Evolutionary conservation across 2,888 invertebrate genomes (phyloP).

Genomic region (Drosophila trichaetosa): DNA sequence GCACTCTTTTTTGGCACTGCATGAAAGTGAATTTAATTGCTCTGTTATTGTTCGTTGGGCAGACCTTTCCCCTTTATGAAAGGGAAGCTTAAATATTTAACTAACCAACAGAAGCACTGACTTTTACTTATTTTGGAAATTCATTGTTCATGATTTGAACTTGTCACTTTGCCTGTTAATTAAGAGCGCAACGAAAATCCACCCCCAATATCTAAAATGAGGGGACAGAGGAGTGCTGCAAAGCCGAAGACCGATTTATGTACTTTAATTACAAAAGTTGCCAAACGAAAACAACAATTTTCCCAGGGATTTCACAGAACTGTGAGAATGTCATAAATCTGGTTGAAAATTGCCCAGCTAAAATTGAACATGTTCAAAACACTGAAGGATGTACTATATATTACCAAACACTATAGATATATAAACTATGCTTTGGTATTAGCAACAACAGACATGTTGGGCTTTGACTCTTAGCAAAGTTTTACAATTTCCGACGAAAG

Average conservation of each 20-base stretch:
- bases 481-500: constrained; percentile 46
- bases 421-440: neutral
- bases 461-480: constrained; percentile 36
- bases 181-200: constrained; percentile 24
- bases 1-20: constrained; percentile 28
- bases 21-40: constrained; percentile 43
- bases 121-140: constrained; percentile 44
- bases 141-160: constrained; percentile 41
- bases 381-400: neutral
- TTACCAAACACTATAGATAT: neutral
- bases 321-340: constrained; percentile 38
- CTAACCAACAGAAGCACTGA: constrained; percentile 20
- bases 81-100: constrained; percentile 19
- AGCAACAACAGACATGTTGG: constrained; percentile 1
- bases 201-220: constrained; percentile 18
- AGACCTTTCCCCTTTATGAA: neutral
- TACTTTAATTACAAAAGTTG: constrained; percentile 49
- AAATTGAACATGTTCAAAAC: constrained; percentile 8
- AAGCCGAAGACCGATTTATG: constrained; percentile 46
- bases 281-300: neutral
- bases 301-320: constrained; percentile 25
- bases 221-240: neutral
- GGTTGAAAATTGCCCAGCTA: constrained; percentile 33
- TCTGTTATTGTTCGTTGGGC: constrained; percentile 25
- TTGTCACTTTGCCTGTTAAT: constrained; percentile 55